Percentiles rank a stretch among this genome's conserved stretches.
These are phyloP conservation scores for Lepidurus couesii DNA, from an alignment of 1,140 invertebrate species.

Conservation along the genomic window DNA sequence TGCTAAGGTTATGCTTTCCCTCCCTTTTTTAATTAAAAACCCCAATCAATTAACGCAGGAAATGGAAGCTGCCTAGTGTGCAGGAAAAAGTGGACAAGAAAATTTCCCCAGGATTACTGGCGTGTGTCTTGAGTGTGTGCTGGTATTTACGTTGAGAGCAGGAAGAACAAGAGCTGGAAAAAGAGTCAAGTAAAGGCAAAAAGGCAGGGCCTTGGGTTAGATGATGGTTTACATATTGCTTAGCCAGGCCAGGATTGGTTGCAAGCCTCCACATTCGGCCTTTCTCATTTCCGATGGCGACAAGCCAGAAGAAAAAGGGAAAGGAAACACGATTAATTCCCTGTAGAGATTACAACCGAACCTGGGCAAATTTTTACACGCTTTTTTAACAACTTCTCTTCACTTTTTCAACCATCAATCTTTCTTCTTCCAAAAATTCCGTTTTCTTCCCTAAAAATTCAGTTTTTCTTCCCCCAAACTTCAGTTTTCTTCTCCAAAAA, in stretches of 20 bases:
- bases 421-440: too few relatives aligned
- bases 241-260: conserved; percentile 17
- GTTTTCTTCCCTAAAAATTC: too few relatives aligned
- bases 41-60: neutral
- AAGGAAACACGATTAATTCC: neutral
- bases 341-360: neutral
- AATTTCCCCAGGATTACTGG: neutral
- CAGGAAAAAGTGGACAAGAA: neutral
- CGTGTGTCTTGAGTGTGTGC: neutral
- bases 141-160: neutral
- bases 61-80: too few relatives aligned
- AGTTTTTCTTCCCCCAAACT: too few relatives aligned
- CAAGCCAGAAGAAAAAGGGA: neutral
- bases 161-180: neutral
- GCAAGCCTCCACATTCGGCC: conserved; percentile 1
- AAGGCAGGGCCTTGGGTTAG: conserved; percentile 13
- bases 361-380: neutral
- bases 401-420: too few relatives aligned
- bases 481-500: too few relatives aligned
- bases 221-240: conserved; percentile 22
- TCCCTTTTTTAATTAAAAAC: neutral
- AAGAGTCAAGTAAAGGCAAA: conserved; percentile 1
- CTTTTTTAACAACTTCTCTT: too few relatives aligned
- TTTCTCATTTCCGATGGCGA: conserved; percentile 21
- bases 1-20: neutral